phyloP scores from a whole-genome alignment of 2,888 invertebrate genomes.

The Dorcus parallelipipedus region DNA sequence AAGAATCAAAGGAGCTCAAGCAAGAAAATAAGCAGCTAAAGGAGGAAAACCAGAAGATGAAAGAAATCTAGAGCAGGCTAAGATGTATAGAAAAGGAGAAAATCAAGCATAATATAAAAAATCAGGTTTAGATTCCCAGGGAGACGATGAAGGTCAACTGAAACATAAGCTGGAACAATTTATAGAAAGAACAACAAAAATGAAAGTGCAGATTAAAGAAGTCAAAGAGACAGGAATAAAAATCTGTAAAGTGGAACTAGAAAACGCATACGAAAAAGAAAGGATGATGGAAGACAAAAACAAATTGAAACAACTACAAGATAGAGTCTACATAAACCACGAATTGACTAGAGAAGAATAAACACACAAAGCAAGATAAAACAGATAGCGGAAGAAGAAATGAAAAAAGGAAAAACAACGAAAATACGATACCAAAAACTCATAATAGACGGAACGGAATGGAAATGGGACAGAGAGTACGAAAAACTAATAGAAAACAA shows the following conservation, averaged over 20 bases:
- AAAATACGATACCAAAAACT: not conserved
- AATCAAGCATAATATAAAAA: not conserved
- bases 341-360: not conserved
- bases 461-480: not conserved
- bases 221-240: not conserved
- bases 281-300: not conserved
- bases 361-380: not conserved
- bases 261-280: not conserved
- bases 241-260: not conserved
- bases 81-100: not conserved
- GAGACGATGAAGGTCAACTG: too few relatives aligned
- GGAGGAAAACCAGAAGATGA: not conserved
- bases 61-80: not conserved
- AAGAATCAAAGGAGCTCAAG: too few relatives aligned
- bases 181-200: not conserved
- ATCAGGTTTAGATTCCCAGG: too few relatives aligned
- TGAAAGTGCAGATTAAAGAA: not conserved
- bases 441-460: not conserved
- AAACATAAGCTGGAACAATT: too few relatives aligned
- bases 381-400: not conserved
- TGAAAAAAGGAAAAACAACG: not conserved
- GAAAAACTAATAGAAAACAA: not conserved
- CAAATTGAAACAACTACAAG: not conserved
- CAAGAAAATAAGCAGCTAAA: not conserved
- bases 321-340: not conserved